A percentile compares a stretch with the other conserved stretches of the same genome.
These are phyloP conservation scores for Cyclopterus lumpus DNA, from an alignment of 2,797 vertebrate species.

Conservation along the genomic window DNA sequence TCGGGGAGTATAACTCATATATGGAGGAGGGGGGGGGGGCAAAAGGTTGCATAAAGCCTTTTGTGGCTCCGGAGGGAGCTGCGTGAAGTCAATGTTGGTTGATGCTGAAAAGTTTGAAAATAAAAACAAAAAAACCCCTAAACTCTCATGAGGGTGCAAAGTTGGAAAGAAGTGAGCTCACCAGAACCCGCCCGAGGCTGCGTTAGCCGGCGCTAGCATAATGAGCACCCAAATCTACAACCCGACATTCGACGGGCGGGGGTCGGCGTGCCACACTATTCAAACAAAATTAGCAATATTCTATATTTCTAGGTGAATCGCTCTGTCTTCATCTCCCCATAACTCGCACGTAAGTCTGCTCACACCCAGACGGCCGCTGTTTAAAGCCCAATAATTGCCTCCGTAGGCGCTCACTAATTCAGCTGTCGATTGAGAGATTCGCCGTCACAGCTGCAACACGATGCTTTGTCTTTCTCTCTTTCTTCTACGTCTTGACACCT, in stretches of 20 bases:
- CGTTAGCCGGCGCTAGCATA: neutral
- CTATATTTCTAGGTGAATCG: neutral
- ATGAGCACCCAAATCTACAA: neutral
- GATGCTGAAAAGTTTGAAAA: slow-evolving; percentile 12
- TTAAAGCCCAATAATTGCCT: slow-evolving; percentile 69
- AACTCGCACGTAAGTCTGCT: slow-evolving; percentile 6
- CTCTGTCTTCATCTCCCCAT: neutral
- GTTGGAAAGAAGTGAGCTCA: neutral
- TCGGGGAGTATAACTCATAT: no score
- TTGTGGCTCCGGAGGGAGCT: neutral
- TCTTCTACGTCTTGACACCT: slow-evolving; percentile 15
- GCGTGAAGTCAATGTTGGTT: neutral
- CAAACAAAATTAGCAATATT: neutral
- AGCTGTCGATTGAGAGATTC: slow-evolving; percentile 62
- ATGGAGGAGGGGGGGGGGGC: no score
- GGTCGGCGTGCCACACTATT: neutral
- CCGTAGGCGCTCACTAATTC: slow-evolving; percentile 52
- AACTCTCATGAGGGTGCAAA: neutral
- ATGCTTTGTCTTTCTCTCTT: slow-evolving; percentile 8
- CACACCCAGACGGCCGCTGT: slow-evolving; percentile 7
- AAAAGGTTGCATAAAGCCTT: neutral
- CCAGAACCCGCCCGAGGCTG: neutral
- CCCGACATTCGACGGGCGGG: neutral
- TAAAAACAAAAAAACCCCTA: neutral
- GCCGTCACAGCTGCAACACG: slow-evolving; percentile 51